Base-by-base conservation (phyloP, 2,888 invertebrate genomes). In the Argyresthia goedartella region DNA sequence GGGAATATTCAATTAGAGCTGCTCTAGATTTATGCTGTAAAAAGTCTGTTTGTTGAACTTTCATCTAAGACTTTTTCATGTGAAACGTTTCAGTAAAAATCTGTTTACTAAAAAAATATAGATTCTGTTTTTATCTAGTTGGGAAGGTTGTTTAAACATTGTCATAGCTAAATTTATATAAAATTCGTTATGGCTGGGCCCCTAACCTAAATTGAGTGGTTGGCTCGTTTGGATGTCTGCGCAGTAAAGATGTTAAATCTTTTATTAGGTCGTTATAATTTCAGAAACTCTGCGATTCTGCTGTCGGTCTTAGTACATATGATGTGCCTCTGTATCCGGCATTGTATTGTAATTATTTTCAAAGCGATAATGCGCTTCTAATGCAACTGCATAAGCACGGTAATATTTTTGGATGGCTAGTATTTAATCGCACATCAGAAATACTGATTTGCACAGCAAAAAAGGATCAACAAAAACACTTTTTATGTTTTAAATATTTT, bases 1-100 rank as follows among this genome's bases (percentile, higher is more conserved):
- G 73, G 73, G 84, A 85, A 85, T 85, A 84, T 84, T 84, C 79
- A 85, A 84, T 85, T 81, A 81, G 76, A 77, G 74, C 67, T 71
- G 71, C 67, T 72, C 71, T 71, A 75, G 77, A 81, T 82, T 81
- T 76, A 76, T 79, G 73, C 67, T 64, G 67, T 61, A 58, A 63
- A 59, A 63, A 61, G 63, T 61, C 58, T 25, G 64, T 62, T 59
- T 64, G 69, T 71, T 62, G 55, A 54, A 58, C 55, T 58, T 59
- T 60, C 54, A 54, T 60, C 58, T 63, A 65, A 25, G 25, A 25
- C 25, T 25, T 25, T 25, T 25, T 25, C 25, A 4, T 25, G 25
- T 25, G 25, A 25, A 25, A 25, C 25, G 25, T 6, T 2, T 4
- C 2, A 4, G 25, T 25, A 25, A 25, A 25, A 25, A 25, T 25